Evolutionary conservation across 2,797 vertebrate genomes (phyloP).

Genomic region (Spinus pinus): DNA sequence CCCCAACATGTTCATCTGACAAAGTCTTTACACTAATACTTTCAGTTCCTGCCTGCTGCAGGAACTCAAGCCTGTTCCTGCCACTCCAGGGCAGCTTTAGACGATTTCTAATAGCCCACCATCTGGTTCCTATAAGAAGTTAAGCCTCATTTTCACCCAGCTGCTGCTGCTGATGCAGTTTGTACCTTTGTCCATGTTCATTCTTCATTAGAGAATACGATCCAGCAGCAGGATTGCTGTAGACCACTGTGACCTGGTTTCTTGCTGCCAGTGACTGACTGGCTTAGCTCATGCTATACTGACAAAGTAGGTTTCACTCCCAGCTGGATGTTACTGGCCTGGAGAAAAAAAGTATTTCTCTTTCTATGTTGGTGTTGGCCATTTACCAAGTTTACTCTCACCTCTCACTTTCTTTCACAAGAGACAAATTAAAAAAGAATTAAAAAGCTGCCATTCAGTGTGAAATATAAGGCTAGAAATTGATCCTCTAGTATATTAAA

Average conservation of each 20-base stretch:
- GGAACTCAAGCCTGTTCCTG: background rate
- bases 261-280: background rate
- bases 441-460: background rate
- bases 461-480: background rate
- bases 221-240: background rate
- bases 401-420: background rate
- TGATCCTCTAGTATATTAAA: background rate
- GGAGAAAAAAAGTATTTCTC: background rate
- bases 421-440: background rate
- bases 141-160: constrained; percentile 51
- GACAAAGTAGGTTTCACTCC: constrained; percentile 6
- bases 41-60: constrained; percentile 7
- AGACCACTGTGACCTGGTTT: constrained; percentile 34
- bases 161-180: constrained; percentile 39
- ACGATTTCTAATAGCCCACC: constrained; percentile 19
- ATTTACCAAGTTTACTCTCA: background rate
- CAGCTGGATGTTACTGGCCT: background rate
- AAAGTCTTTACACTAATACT: constrained; percentile 8
- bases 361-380: background rate
- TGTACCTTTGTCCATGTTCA: background rate
- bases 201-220: background rate
- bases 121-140: constrained; percentile 43
- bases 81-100: constrained; percentile 45
- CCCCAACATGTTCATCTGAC: constrained; percentile 20
- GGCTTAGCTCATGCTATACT: background rate